Percentiles rank a stretch among this genome's conserved stretches.
These are phyloP conservation scores for Tuberolachnus salignus DNA, from an alignment of 2,888 invertebrate genomes.

Conservation along the genomic window DNA sequence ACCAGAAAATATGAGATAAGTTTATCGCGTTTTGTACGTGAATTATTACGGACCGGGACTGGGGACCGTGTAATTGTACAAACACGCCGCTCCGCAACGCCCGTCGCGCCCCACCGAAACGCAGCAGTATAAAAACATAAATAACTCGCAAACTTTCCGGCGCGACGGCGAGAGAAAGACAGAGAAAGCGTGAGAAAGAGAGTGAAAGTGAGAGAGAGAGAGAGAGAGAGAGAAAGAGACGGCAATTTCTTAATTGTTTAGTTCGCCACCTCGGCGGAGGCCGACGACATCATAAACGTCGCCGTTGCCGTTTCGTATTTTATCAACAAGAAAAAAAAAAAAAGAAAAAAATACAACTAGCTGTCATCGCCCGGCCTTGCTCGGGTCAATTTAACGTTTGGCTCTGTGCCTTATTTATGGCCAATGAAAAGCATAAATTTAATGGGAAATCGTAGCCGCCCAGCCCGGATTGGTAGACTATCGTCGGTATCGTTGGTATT, in stretches of 20 bases:
- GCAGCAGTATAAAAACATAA: constrained; percentile 14
- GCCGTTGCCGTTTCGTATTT: too few relatives aligned
- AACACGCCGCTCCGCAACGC: neutral
- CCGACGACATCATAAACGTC: constrained; percentile 33
- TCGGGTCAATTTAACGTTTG: too few relatives aligned
- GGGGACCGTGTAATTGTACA: neutral
- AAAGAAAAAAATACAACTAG: too few relatives aligned
- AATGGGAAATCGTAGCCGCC: too few relatives aligned
- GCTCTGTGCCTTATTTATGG: too few relatives aligned
- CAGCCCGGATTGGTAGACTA: too few relatives aligned
- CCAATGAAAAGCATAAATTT: too few relatives aligned
- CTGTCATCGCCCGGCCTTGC: too few relatives aligned
- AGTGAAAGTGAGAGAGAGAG: neutral
- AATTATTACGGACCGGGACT: constrained; percentile 26
- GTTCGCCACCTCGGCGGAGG: neutral
- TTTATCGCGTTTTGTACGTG: constrained; percentile 39
- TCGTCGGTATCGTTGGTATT: too few relatives aligned
- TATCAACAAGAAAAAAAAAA: too few relatives aligned
- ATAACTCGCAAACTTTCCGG: constrained; percentile 21
- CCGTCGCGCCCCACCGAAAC: neutral
- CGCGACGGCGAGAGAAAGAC: neutral
- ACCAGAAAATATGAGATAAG: constrained; percentile 56
- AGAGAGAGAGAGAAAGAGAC: neutral
- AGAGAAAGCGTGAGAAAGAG: too few relatives aligned
- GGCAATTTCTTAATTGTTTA: constrained; percentile 46